Evolutionary conservation across 2,888 invertebrate genomes (phyloP), one percentile per base, ranked within the genome.

Genomic region (Cephus rjabovi): DNA sequence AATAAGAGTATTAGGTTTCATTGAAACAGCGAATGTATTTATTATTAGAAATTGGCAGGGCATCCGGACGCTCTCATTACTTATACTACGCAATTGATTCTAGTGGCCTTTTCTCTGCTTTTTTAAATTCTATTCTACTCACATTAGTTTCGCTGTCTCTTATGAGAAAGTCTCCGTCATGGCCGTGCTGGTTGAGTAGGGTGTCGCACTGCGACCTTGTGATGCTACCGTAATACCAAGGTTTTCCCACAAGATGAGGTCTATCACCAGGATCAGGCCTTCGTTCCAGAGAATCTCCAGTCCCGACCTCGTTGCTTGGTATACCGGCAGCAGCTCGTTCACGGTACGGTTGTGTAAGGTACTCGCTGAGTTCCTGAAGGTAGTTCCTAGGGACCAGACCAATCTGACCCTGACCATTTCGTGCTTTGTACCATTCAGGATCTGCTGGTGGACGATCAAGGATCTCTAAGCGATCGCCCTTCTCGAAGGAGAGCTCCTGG

Each of bases 81-180:
- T 56, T 56, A 56, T 23, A 56, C 23, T 56, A 56, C 56, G 56
- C 56, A 56, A 56, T 23, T 56, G 56, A 56, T 23, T 23, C 56
- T 23, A 23, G 56, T 23, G 56, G 56, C 56, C 56, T 56, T 56
- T 23, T 56, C 56, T 56, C 23, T 23, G 56, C 56, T 9, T 15
- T 23, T 56, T 56, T 56, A 9, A 40, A 9, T 9, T 9, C 23
- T 23, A 23, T 71, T 71, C 12, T 79, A 94, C 96, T 96, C 92
- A 99, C 99, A 93, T 99, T 99, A 88, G 99, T 99, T 94, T 99
- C 99, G 91, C 98, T 98, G 93, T 99, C 99, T 87, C 99, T 94
- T 89, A 99, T 98, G 90, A 99, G 95, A 94, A 98, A 99, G 93
- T 99, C 99, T 15, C 99, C 99, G 92, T 99, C 98, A 90, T 97